Evolutionary conservation across 2,113 vertebrate genomes (phyloP), one percentile per base, ranked within the genome.

Genomic region (Motacilla alba): DNA sequence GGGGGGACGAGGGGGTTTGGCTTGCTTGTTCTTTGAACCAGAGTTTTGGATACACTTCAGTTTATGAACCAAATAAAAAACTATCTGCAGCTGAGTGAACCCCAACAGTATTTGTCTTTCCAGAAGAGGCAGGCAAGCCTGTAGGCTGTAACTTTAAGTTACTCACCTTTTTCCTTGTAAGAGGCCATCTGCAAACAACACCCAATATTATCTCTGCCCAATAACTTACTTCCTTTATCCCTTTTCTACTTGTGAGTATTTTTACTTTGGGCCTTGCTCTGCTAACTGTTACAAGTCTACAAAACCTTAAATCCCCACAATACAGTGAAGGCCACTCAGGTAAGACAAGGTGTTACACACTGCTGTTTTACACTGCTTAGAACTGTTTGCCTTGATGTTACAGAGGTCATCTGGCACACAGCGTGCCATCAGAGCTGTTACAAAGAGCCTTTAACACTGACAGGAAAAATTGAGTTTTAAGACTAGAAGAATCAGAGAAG

Each of bases 1-100:
- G 11, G 18, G 50, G 21, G 7, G 16, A 12, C 10, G 1, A 3
- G 2, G 6, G 11, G 4, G 12, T 13, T 58, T 59, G 16, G 3
- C 21, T 59, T 69, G 12, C 49, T 75, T 62, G 6, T 30, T 85
- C 37, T 94, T 92, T 63, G 26, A 80, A 89, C 3, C 12, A 21
- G 13, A 73, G 30, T 64, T 83, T 55, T 83, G 47, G 64, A 83
- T 59, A 60, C 20, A 15, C 27, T 87, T 66, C 58, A 78, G 35
- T 59, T 74, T 55, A 41, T 66, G 80, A 68, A 64, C 7, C 24
- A 75, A 55, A 74, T 17, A 18, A 69, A 60, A 80, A 68, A 21
- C 20, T 62, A 39, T 14, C 56, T 78, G 44, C 55, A 84, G 21
- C 23, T 60, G 60, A 84, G 24, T 18, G 11, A 81, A 67, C 8